These are phyloP conservation scores for Myotis findleyi DNA, from an alignment of 2,797 vertebrate species.

Conservation along the genomic window DNA sequence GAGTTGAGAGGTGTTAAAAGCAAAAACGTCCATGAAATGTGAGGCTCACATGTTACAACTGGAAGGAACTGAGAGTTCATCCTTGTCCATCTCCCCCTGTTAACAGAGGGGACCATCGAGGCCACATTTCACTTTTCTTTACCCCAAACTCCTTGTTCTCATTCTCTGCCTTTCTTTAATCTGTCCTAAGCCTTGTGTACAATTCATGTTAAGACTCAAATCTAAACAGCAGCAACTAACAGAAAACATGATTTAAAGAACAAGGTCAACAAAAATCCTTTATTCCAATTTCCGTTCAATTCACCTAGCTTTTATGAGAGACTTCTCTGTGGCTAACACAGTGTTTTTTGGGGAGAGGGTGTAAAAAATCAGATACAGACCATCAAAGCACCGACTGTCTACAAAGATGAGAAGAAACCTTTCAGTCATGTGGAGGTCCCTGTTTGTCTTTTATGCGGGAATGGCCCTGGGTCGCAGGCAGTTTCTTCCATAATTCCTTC, in stretches of 20 bases:
- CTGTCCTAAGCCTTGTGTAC: neutral
- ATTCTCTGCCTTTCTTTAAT: neutral
- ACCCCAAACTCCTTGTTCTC: neutral
- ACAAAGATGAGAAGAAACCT: neutral
- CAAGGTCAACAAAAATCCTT: neutral
- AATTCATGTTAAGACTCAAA: neutral
- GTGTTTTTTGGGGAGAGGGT: neutral
- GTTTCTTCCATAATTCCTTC: constrained; percentile 1
- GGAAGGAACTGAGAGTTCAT: neutral
- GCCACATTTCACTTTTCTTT: neutral
- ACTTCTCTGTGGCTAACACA: neutral
- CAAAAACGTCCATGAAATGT: neutral
- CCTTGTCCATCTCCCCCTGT: neutral
- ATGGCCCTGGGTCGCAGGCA: neutral
- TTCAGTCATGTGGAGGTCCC: neutral
- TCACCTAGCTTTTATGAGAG: neutral
- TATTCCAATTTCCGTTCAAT: neutral
- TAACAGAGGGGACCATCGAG: neutral
- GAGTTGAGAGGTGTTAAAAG: neutral
- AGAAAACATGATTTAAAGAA: constrained; percentile 29
- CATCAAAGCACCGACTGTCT: neutral
- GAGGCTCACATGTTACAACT: neutral
- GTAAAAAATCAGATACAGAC: neutral
- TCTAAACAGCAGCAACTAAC: neutral
- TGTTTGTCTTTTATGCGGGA: neutral